These are phyloP conservation scores for Imbricaverruca yamaguchii DNA, from an alignment of 2,888 invertebrate genomes.

Conservation along the genomic window DNA sequence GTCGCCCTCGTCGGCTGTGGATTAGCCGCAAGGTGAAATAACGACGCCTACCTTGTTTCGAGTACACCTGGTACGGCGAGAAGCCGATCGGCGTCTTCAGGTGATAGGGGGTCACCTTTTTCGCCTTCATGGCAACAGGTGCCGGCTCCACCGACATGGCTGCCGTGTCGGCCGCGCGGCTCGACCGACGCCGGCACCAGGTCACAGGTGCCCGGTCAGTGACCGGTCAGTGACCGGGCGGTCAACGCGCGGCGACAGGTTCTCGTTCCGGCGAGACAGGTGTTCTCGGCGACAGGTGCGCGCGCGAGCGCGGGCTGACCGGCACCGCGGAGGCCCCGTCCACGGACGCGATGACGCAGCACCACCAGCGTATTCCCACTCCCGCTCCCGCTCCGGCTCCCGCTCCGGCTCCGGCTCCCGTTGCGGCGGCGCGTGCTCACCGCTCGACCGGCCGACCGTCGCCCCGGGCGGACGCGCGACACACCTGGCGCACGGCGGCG, in stretches of 20 bases:
- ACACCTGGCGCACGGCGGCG: too few species aligned
- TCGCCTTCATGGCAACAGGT: constrained; percentile 5
- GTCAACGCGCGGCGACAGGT: background rate
- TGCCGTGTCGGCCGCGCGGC: background rate
- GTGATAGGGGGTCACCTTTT: constrained; percentile 7
- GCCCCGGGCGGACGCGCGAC: too few species aligned
- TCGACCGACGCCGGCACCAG: background rate
- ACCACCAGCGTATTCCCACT: too few species aligned
- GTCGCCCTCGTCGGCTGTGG: too few species aligned
- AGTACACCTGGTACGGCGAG: constrained; percentile 18
- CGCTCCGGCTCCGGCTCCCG: too few species aligned
- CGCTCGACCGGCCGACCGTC: too few species aligned
- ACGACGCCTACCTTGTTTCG: constrained; percentile 6
- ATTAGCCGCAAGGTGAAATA: too few species aligned
- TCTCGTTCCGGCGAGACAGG: background rate
- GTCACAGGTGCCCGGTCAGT: background rate
- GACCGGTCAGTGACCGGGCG: background rate
- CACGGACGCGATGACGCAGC: too few species aligned
- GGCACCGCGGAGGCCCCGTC: too few species aligned
- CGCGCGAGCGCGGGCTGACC: too few species aligned
- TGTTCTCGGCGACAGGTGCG: background rate
- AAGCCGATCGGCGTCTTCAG: constrained; percentile 15
- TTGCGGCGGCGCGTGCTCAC: too few species aligned
- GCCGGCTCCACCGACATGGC: constrained; percentile 12
- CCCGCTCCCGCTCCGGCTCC: too few species aligned